These are phyloP conservation scores for Eptesicus fuscus DNA, from an alignment of 2,113 vertebrate species.

Conservation along the genomic window DNA sequence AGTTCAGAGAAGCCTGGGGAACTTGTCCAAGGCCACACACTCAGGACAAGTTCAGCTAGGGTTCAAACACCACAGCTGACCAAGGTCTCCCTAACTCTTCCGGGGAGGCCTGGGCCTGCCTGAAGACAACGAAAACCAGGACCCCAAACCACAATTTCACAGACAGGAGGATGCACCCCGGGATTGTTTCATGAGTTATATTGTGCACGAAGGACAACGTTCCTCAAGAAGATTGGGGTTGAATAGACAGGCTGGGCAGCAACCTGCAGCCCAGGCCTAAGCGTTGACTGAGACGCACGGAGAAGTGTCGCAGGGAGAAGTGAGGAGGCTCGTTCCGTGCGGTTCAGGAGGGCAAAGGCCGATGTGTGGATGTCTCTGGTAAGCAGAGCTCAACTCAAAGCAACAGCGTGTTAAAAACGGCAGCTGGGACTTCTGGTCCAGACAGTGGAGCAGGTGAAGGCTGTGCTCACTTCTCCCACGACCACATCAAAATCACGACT, in stretches of 20 bases:
- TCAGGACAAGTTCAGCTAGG: background rate
- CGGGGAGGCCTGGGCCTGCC: background rate
- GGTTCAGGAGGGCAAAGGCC: background rate
- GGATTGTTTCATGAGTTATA: background rate
- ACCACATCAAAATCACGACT: background rate
- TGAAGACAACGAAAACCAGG: background rate
- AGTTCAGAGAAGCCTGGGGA: background rate
- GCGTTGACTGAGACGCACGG: background rate
- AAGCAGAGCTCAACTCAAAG: background rate
- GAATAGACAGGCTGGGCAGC: background rate
- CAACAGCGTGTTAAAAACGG: background rate
- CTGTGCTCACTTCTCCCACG: background rate
- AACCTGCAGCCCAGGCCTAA: background rate
- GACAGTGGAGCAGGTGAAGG: background rate
- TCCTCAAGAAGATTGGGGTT: background rate
- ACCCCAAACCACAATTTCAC: background rate
- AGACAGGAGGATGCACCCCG: background rate
- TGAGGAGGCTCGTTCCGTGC: fast-evolving
- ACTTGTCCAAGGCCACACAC: background rate
- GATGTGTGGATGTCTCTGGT: background rate
- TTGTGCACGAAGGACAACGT: background rate
- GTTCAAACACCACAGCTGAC: background rate
- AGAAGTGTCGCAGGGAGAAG: background rate
- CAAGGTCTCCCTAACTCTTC: background rate
- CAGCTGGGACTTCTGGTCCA: background rate